A percentile compares a stretch with the other conserved stretches of the same genome.
These are phyloP conservation scores for Lithophane ornitopus DNA, from an alignment of 2,888 invertebrate genomes.

Conservation along the genomic window DNA sequence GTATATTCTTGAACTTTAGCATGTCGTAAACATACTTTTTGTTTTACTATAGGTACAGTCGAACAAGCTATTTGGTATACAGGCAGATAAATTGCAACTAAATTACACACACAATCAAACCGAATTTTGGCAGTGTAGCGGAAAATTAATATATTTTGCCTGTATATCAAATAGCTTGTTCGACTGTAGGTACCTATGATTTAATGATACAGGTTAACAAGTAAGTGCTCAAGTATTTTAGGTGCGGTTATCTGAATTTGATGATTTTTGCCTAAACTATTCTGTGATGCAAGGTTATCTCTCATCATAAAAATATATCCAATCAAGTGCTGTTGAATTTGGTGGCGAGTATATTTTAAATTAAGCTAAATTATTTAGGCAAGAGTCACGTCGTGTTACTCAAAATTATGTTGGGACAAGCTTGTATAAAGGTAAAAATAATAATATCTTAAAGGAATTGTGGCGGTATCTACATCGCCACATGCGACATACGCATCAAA, in stretches of 20 bases:
- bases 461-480: no score
- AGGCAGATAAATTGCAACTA: no score
- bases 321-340: slow-evolving; percentile 6
- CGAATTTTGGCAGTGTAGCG: no score
- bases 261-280: slow-evolving; percentile 14
- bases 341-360: background rate
- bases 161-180: no score
- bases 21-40: slow-evolving; percentile 59
- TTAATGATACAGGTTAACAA: slow-evolving; percentile 27
- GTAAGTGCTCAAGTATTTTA: slow-evolving; percentile 13
- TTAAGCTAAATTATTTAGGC: slow-evolving; percentile 2
- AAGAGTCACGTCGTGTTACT: background rate
- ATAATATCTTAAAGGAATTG: no score
- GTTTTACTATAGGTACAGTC: slow-evolving; percentile 40
- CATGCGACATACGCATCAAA: no score
- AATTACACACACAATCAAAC: no score
- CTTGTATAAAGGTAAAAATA: background rate
- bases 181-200: no score
- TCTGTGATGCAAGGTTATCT: slow-evolving; percentile 24
- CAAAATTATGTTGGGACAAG: background rate
- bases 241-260: slow-evolving; percentile 30
- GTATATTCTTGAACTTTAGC: slow-evolving; percentile 61
- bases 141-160: no score
- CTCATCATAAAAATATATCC: slow-evolving; percentile 23
- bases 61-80: no score